phyloP scores from a whole-genome alignment of 2,113 vertebrate species.

The Onychostoma macrolepis region DNA sequence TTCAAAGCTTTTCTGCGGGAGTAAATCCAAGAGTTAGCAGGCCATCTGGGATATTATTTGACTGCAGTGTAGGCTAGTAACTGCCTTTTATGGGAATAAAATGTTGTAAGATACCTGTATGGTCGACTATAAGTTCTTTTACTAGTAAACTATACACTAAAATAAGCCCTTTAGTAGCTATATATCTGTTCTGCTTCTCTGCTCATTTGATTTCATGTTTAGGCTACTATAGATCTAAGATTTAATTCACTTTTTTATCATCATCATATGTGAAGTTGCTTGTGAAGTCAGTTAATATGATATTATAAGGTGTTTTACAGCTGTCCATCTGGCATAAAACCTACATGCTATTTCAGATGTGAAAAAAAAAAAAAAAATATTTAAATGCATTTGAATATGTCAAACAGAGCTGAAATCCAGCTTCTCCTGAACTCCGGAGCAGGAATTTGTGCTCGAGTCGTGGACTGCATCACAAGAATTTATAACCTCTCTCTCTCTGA shows the following conservation, averaged over 20 bases:
- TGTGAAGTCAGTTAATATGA: not conserved
- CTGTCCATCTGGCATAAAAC: not conserved
- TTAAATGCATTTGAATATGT: not conserved
- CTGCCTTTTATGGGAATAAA: not conserved
- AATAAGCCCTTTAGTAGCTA: conserved; percentile 12
- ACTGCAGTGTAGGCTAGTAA: not conserved
- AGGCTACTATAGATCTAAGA: not conserved
- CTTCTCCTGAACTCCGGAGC: not conserved
- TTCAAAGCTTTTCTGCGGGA: not conserved
- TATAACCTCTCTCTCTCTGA: conserved; percentile 65
- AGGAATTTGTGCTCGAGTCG: conserved; percentile 72
- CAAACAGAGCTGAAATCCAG: not conserved
- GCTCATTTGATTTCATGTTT: not conserved
- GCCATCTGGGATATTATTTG: not conserved
- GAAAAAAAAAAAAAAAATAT: not conserved
- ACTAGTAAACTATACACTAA: not conserved
- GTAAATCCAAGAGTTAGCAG: not conserved
- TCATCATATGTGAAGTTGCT: not conserved
- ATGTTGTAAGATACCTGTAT: not conserved
- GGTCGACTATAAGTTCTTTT: not conserved
- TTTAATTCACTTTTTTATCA: not conserved
- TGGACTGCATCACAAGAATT: conserved; percentile 74
- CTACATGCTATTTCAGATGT: not conserved
- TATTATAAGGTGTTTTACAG: not conserved
- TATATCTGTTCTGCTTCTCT: not conserved